Evolutionary conservation across 1,140 invertebrate genomes (phyloP).

Genomic region (Drosophila elegans): DNA sequence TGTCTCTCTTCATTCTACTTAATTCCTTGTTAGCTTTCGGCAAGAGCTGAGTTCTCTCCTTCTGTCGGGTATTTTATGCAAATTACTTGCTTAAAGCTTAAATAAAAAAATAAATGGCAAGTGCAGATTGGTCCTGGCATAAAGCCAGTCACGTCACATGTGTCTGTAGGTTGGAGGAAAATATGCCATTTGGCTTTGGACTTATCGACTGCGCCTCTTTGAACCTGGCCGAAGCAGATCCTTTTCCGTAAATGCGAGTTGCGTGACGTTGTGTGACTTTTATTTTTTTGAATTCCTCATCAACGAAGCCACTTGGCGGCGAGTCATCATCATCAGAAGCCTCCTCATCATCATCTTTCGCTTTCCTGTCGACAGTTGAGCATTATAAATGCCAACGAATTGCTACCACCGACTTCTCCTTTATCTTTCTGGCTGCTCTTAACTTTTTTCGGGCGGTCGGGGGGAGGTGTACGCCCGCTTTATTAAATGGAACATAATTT

Average conservation of each 20-base stretch:
- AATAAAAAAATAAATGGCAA: constrained; percentile 37
- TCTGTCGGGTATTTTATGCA: constrained; percentile 68
- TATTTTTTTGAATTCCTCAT: constrained; percentile 45
- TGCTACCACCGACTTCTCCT: constrained; percentile 25
- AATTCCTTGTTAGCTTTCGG: constrained; percentile 72
- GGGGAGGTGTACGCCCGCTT: constrained; percentile 23
- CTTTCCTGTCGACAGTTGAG: constrained; percentile 48
- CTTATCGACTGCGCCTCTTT: constrained; percentile 28
- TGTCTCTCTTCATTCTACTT: constrained; percentile 20
- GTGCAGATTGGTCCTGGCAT: constrained; percentile 43
- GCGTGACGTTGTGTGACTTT: constrained; percentile 69
- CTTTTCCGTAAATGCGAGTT: constrained; percentile 63
- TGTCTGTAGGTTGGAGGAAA: constrained; percentile 32
- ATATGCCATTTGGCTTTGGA: constrained; percentile 47
- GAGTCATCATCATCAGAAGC: constrained; percentile 54
- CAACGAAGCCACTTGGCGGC: constrained; percentile 64
- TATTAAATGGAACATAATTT: constrained; percentile 78
- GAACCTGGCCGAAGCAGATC: constrained; percentile 16
- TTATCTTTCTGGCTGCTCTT: constrained; percentile 25
- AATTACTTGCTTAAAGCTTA: constrained; percentile 65
- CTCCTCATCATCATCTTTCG: constrained; percentile 21
- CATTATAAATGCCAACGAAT: constrained; percentile 55
- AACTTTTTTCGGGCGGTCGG: constrained; percentile 7
- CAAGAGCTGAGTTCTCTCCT: constrained; percentile 30
- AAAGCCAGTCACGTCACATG: constrained; percentile 53